These are phyloP conservation scores for Aepyceros melampus DNA, from an alignment of 2,113 vertebrate species.

Conservation along the genomic window DNA sequence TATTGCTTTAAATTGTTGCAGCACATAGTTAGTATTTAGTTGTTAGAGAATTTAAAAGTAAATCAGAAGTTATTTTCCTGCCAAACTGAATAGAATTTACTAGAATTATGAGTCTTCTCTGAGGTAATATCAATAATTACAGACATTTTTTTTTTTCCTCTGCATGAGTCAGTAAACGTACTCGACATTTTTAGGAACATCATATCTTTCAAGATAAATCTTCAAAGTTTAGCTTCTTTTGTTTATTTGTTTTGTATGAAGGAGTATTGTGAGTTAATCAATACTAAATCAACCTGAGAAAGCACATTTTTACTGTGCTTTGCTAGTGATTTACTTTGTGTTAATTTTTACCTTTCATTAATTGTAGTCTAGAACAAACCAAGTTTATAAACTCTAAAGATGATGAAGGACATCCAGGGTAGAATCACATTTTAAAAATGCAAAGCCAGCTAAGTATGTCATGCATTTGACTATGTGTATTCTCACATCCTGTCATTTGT, in stretches of 20 bases:
- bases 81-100: background rate
- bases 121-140: background rate
- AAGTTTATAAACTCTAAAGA: background rate
- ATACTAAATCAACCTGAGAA: background rate
- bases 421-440: constrained; percentile 2
- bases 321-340: background rate
- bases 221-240: background rate
- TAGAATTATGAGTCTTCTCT: background rate
- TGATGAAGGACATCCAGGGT: background rate
- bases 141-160: background rate
- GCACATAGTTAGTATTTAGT: background rate
- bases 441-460: background rate
- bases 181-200: constrained; percentile 23
- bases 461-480: background rate
- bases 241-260: background rate
- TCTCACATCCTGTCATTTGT: background rate
- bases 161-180: background rate
- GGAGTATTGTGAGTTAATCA: background rate
- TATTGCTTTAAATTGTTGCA: background rate
- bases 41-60: background rate
- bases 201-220: background rate
- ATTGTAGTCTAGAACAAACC: background rate
- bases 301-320: background rate
- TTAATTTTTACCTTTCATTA: constrained; percentile 19
- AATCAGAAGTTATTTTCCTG: background rate